Conservation (phyloP, 37 sponge, comb jelly and placozoan species). For the Halisarca cf. caerulea region DNA sequence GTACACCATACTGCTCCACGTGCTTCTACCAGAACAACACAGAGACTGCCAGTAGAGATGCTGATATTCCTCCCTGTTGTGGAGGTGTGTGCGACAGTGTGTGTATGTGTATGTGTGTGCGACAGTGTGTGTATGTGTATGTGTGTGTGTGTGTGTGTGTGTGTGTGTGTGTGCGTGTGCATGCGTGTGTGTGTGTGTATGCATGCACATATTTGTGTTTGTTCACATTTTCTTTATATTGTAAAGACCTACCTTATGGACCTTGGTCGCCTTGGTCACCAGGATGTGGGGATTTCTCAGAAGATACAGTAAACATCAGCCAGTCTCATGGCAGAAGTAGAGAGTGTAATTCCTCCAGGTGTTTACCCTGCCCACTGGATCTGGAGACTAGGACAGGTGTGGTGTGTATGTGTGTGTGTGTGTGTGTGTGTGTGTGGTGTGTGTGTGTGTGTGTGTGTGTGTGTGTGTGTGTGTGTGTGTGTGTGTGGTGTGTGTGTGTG, state of each 20-base stretch:
- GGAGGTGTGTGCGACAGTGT: background rate
- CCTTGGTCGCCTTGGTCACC: slow-evolving; percentile 8
- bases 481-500: too few relatives aligned
- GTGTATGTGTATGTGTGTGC: background rate
- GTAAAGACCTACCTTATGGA: background rate
- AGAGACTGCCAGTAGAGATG: background rate
- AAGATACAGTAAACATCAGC: background rate
- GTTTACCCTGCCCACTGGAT: background rate
- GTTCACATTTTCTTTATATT: background rate
- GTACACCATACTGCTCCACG: background rate
- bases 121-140: background rate
- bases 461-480: too few relatives aligned
- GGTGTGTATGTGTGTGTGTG: too few relatives aligned
- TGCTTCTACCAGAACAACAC: background rate
- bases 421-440: too few relatives aligned
- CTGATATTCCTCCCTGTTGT: background rate
- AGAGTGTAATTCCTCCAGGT: background rate
- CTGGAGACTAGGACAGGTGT: slow-evolving; percentile 3
- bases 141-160: background rate
- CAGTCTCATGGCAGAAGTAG: background rate
- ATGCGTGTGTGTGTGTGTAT: background rate
- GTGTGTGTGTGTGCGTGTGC: background rate
- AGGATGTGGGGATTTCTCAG: background rate
- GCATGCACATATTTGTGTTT: background rate
- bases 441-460: too few relatives aligned